Base-by-base conservation (phyloP, 2,888 invertebrate species). In the Leptinotarsa juncta region DNA sequence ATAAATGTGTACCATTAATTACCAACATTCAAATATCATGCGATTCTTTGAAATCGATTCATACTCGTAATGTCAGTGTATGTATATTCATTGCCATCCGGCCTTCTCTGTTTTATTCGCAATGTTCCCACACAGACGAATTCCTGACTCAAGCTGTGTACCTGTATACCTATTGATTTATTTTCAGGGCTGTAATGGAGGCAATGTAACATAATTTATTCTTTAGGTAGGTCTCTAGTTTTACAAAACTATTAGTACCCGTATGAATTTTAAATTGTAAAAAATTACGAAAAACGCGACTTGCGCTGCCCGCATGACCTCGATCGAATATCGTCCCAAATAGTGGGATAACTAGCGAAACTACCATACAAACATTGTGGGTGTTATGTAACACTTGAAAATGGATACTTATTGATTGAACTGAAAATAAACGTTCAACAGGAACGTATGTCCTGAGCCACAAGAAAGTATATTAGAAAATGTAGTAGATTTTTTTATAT, bases 231-330 rank as follows among this genome's bases (percentile, higher is more conserved):
- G 51, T 42, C 67, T 62, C 55, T 20, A 50, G 12, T 60, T 60
- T 49, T 60, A 51, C 65, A 68, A 69, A 48, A 51, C 48, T 70
- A 7, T 42, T n/a, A 10, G 5, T 62, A 62, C 62, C 73, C 73
- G 73, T 70, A 81, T 79, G 78, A 79, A 62, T 62, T 26, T 72
- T 76, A 68, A 79, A 77, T 78, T 51, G 77, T 65, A 76, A 79
- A 76, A 79, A 78, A 76, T 74, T 76, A 78, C 74, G 78, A 77
- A 78, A 70, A 67, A 67, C 67, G 26, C 53, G 71, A 48, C 53
- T 67, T 48, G 55, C 73, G 80, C 75, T 75, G 77, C 82, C 83
- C 83, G 82, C 81, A 83, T 83, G 82, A 78, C 82, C 82, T 81
- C 82, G 80, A 81, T 82, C 77, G 79, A 79, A 78, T 71, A 65